Conservation (phyloP, 2,888 invertebrate genomes). For the Ferrisia virgata region DNA sequence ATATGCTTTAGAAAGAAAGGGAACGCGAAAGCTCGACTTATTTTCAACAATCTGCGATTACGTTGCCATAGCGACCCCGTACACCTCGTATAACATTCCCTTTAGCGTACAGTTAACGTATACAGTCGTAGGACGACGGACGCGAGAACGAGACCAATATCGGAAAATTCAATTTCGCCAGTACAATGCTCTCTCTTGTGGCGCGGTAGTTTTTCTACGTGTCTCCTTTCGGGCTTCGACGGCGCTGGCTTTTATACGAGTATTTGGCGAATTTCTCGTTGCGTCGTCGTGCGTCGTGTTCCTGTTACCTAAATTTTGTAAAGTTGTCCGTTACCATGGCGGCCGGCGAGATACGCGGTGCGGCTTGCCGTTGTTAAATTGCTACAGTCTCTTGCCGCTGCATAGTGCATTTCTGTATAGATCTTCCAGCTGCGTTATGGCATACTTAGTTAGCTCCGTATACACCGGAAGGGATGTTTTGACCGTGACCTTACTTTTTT, state of each 20-base stretch:
- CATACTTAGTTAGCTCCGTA: neutral
- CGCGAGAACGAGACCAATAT: conserved; percentile 31
- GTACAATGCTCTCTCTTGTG: conserved; percentile 37
- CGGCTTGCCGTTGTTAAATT: conserved; percentile 18
- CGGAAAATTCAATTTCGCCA: conserved; percentile 38
- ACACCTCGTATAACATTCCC: neutral
- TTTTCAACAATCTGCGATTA: conserved; percentile 40
- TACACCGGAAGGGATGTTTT: neutral
- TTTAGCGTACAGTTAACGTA: neutral
- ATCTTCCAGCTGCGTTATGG: conserved; percentile 18
- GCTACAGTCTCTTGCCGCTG: conserved; percentile 1
- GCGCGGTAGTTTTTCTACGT: neutral
- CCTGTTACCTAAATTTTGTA: conserved; percentile 43
- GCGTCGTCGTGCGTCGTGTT: conserved; percentile 23
- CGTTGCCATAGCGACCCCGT: conserved; percentile 32
- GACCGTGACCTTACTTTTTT: neutral
- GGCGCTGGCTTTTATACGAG: neutral
- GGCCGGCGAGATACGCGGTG: too few species aligned
- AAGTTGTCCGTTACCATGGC: conserved; percentile 42
- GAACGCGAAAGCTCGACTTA: conserved; percentile 39
- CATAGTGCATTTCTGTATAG: conserved; percentile 4
- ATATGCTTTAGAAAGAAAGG: conserved; percentile 1
- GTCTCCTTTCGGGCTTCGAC: neutral
- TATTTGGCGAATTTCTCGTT: neutral
- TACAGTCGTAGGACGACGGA: neutral